Conservation (phyloP, 2,113 vertebrate genomes). For the Henicopernis longicauda region DNA sequence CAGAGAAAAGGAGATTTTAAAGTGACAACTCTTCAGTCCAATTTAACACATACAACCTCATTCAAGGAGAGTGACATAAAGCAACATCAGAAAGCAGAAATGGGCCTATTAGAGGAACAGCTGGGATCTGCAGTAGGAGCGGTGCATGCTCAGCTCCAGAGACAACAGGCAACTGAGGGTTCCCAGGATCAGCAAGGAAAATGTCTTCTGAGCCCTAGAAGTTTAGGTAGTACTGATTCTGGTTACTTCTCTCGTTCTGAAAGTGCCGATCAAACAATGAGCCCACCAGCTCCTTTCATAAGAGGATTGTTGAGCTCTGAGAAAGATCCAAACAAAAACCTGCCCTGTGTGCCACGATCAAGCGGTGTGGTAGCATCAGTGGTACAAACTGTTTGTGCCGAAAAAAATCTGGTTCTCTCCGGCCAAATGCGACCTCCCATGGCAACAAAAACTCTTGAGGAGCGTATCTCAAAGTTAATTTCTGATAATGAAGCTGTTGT, state of each 20-base stretch:
- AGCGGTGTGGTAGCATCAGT: constrained; percentile 70
- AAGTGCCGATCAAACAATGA: constrained; percentile 93
- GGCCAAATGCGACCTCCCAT: constrained; percentile 89
- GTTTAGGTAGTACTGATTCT: constrained; percentile 95
- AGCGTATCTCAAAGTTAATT: constrained; percentile 95
- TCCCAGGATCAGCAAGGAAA: constrained; percentile 92
- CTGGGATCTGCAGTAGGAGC: constrained; percentile 70
- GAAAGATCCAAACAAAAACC: constrained; percentile 77
- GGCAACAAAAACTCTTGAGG: constrained; percentile 91
- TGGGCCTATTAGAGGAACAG: constrained; percentile 78
- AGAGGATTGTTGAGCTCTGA: constrained; percentile 82
- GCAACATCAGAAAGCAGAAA: constrained; percentile 72
- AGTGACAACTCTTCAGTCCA: constrained; percentile 66
- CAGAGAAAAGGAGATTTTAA: constrained; percentile 84
- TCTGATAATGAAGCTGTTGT: constrained; percentile 97
- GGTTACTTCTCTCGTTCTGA: constrained; percentile 98
- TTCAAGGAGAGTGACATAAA: constrained; percentile 79
- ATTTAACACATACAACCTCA: constrained; percentile 69
- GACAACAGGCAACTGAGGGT: constrained; percentile 93
- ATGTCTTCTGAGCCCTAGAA: constrained; percentile 90
- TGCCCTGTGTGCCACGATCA: constrained; percentile 45
- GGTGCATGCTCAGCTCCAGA: constrained; percentile 88
- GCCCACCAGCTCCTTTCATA: constrained; percentile 86
- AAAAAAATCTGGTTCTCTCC: constrained; percentile 70
- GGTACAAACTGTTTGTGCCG: constrained; percentile 74